Conservation (phyloP, 2,888 invertebrate genomes). For the Patella caerulea region DNA sequence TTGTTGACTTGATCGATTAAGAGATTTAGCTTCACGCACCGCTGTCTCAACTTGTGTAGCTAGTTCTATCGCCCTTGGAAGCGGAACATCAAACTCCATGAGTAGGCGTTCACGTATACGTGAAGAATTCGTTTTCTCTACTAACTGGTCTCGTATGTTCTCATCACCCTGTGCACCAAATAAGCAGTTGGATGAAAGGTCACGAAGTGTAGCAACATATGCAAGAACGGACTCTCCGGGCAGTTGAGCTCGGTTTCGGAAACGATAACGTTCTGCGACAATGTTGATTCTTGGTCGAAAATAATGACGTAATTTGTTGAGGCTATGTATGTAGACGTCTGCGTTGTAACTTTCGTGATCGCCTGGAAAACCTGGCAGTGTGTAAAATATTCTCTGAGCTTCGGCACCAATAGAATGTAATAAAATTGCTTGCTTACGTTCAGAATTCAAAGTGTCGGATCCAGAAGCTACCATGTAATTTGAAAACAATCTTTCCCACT, state of each 20-base stretch:
- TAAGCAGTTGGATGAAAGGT: background rate
- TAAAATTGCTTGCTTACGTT: background rate
- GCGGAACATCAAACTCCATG: background rate
- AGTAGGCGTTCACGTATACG: background rate
- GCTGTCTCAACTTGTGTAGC: background rate
- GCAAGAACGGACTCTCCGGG: too few relatives aligned
- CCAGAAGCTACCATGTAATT: too few relatives aligned
- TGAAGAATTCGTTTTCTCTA: background rate
- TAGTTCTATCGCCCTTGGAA: background rate
- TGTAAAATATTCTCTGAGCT: background rate
- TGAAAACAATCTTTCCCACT: too few relatives aligned
- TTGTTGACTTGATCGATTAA: background rate
- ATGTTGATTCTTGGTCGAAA: background rate
- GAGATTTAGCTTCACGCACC: background rate
- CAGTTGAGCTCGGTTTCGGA: background rate
- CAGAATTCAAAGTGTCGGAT: too few relatives aligned
- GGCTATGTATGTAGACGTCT: too few relatives aligned
- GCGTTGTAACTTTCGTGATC: too few relatives aligned
- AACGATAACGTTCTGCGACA: background rate
- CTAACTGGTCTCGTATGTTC: background rate
- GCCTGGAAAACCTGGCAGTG: background rate
- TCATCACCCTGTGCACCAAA: background rate
- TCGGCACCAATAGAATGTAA: background rate
- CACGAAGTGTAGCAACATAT: background rate
- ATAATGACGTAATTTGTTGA: background rate